phyloP scores from a whole-genome alignment of 2,113 vertebrate genomes.

The Rhabdornis inornatus region DNA sequence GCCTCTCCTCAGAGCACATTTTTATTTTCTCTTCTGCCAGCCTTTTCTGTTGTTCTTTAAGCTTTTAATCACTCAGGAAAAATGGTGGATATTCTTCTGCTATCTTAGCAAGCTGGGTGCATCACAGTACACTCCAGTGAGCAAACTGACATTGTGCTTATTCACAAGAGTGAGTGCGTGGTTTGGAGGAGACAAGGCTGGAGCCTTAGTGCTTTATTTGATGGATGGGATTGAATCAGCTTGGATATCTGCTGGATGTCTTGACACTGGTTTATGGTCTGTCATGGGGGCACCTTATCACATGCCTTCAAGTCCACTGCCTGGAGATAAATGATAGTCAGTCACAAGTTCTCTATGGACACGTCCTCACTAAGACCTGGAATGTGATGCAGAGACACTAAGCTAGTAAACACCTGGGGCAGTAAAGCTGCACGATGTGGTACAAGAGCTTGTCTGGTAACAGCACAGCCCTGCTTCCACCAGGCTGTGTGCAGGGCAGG shows the following conservation, averaged over 20 bases:
- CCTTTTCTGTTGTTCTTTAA: not conserved
- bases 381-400: not conserved
- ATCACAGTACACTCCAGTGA: not conserved
- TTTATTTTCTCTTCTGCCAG: not conserved
- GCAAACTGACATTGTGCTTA: not conserved
- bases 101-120: not conserved
- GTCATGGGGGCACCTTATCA: not conserved
- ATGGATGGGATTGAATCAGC: not conserved
- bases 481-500: not conserved
- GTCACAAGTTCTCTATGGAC: not conserved
- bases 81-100: not conserved
- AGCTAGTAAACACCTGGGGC: not conserved
- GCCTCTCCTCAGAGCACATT: not conserved
- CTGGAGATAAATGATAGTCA: not conserved
- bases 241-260: not conserved
- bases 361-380: not conserved
- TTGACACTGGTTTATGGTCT: not conserved
- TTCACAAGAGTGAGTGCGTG: not conserved
- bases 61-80: not conserved
- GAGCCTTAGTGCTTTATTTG: not conserved
- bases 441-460: not conserved
- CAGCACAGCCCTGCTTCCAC: not conserved
- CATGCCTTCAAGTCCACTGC: not conserved
- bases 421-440: not conserved
- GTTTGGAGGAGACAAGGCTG: not conserved